These are phyloP conservation scores for Pseudachorutes palmiensis DNA, from an alignment of 1,140 invertebrate species.

Conservation along the genomic window DNA sequence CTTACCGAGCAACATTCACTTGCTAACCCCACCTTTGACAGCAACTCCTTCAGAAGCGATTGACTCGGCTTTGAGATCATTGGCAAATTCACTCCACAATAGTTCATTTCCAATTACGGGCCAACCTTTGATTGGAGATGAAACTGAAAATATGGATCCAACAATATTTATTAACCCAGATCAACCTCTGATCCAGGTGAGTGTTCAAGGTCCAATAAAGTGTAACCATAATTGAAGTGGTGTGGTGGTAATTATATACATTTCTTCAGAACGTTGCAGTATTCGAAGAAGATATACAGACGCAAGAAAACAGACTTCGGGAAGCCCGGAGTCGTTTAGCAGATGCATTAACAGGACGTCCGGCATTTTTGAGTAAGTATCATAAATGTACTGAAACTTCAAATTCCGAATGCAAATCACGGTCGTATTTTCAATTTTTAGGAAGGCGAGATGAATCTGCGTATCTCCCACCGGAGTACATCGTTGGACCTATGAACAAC, in stretches of 20 bases:
- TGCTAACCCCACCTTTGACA: not conserved
- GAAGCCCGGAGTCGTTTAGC: not conserved
- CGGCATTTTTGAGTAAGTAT: too few species aligned
- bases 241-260: not conserved
- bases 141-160: not conserved
- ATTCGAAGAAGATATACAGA: not conserved
- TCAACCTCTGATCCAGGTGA: not conserved
- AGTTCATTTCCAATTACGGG: not conserved
- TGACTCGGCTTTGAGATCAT: not conserved
- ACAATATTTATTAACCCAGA: not conserved
- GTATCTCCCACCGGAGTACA: too few species aligned
- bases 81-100: not conserved
- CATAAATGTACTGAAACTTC: too few species aligned
- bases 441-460: too few species aligned
- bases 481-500: too few species aligned
- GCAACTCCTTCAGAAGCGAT: not conserved
- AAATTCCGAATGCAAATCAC: too few species aligned
- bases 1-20: not conserved
- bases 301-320: not conserved
- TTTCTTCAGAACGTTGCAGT: not conserved
- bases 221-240: not conserved
- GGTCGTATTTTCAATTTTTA: too few species aligned
- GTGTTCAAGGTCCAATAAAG: not conserved
- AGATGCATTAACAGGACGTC: not conserved
- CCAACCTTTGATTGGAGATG: not conserved